Percentiles rank a stretch among this genome's conserved stretches.
Conservation (phyloP, 2,797 vertebrate species). For the Tenualosa thibaudeaui region DNA sequence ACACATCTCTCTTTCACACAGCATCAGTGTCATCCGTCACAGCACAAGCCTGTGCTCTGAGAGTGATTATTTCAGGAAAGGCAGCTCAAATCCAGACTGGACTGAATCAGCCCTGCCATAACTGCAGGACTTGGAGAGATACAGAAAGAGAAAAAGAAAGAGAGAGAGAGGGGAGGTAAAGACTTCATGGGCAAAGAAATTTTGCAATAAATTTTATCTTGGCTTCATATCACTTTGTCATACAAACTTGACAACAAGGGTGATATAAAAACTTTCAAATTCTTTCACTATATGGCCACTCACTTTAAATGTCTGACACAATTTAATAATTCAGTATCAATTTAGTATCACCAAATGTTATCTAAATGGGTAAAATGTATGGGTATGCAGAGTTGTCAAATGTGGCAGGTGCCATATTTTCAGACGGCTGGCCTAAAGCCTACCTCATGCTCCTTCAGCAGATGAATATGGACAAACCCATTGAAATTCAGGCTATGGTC, state of each 20-base stretch:
- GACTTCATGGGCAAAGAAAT: not conserved
- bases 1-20: slow-evolving; percentile 11
- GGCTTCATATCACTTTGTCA: not conserved
- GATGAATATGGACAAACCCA: too few relatives aligned
- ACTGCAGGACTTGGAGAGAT: not conserved
- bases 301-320: too few relatives aligned
- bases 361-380: not conserved
- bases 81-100: not conserved
- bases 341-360: not conserved
- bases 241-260: not conserved
- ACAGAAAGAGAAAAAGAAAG: not conserved
- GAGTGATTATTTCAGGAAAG: slow-evolving; percentile 16
- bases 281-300: not conserved
- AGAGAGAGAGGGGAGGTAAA: not conserved
- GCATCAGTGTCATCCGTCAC: slow-evolving; percentile 8
- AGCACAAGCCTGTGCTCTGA: not conserved
- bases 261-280: not conserved
- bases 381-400: not conserved
- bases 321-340: not conserved
- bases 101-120: not conserved
- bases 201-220: not conserved
- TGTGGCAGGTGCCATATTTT: not conserved
- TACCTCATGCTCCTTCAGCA: too few relatives aligned
- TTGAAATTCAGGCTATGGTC: too few relatives aligned
- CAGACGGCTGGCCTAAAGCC: not conserved